Evolutionary conservation across 2,888 invertebrate species (phyloP).

Genomic region (Pomacea canaliculata): DNA sequence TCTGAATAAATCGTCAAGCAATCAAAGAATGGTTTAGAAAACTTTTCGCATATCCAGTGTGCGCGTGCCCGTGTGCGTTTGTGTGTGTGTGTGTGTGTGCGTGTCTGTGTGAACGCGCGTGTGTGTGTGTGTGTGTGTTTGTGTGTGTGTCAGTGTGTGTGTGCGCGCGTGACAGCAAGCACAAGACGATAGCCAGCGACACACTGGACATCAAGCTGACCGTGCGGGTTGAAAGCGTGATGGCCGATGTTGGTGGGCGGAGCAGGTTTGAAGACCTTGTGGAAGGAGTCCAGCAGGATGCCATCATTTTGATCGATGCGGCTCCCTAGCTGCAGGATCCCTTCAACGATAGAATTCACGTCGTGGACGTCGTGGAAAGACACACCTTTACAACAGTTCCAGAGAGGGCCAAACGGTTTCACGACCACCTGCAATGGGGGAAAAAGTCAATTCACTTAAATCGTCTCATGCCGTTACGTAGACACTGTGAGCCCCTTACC

Average conservation of each 20-base stretch:
- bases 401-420: conserved; percentile 45
- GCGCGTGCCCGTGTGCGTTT: too few relatives aligned
- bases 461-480: too few relatives aligned
- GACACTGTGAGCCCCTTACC: too few relatives aligned
- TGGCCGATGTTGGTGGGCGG: not conserved
- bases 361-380: conserved; percentile 35
- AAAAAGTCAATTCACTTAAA: not conserved
- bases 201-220: not conserved
- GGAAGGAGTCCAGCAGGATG: not conserved
- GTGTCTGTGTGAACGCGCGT: not conserved
- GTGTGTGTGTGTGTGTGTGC: too few relatives aligned
- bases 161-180: too few relatives aligned
- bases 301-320: not conserved
- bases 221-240: not conserved
- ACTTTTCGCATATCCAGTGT: too few relatives aligned
- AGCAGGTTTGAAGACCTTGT: not conserved
- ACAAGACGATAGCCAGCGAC: too few relatives aligned
- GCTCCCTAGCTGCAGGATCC: not conserved
- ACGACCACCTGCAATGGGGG: conserved; percentile 43
- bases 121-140: not conserved
- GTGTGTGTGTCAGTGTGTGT: not conserved
- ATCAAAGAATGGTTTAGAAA: too few relatives aligned
- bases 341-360: not conserved
- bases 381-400: conserved; percentile 45
- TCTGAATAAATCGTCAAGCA: too few relatives aligned